Percentiles rank a stretch among this genome's conserved stretches.
Evolutionary conservation across 2,113 vertebrate genomes (phyloP).

Genomic region (Hippocampus barbouri): DNA sequence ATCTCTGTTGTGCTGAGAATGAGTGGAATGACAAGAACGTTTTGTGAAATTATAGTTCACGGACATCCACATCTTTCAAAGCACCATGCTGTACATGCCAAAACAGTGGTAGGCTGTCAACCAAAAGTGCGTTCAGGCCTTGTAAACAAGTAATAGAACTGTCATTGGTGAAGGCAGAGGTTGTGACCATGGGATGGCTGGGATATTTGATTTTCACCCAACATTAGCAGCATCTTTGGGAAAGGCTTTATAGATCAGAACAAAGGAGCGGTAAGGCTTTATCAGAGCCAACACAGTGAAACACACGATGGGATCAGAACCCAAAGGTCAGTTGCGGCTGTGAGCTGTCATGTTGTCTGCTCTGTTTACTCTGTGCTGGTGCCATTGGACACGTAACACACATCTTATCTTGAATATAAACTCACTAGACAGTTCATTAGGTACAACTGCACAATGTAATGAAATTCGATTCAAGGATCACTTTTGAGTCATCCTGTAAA

Average conservation of each 20-base stretch:
- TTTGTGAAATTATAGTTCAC: conserved; percentile 12
- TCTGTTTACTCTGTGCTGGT: conserved; percentile 37
- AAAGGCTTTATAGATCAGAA: conserved; percentile 62
- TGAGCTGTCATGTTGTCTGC: conserved; percentile 52
- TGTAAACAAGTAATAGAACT: conserved; percentile 54
- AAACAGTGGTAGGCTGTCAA: conserved; percentile 38
- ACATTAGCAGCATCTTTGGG: conserved; percentile 48
- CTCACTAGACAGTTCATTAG: neutral
- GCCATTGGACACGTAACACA: conserved; percentile 27
- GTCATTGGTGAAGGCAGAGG: conserved; percentile 46
- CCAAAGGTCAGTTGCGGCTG: conserved; percentile 69
- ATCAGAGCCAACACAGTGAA: conserved; percentile 61
- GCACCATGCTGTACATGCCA: neutral
- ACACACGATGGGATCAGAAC: conserved; percentile 66
- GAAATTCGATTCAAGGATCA: neutral
- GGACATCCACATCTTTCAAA: conserved; percentile 10
- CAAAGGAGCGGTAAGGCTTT: conserved; percentile 53
- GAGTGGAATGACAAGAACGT: conserved; percentile 15
- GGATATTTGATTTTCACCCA: conserved; percentile 53
- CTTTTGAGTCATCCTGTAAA: neutral
- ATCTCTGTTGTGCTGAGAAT: neutral
- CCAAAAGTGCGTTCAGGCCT: conserved; percentile 23
- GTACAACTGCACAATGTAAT: neutral
- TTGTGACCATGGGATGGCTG: conserved; percentile 40
- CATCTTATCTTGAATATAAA: neutral